Evolutionary conservation across 1,140 invertebrate genomes (phyloP).

Genomic region (Leptinotarsa undecemlineata): DNA sequence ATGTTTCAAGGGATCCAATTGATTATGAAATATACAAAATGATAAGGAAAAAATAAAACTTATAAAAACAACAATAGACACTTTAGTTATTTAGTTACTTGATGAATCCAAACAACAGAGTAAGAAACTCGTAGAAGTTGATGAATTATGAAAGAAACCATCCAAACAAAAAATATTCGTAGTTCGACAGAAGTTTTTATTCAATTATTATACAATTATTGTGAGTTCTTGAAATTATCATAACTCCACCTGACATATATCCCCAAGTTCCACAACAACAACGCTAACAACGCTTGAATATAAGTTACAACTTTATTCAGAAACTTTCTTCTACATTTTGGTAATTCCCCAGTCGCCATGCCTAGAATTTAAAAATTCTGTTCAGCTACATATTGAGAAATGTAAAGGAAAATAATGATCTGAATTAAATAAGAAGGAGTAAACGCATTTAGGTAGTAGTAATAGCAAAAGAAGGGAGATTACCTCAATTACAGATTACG

Average conservation of each 20-base stretch:
- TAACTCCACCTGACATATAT: no score
- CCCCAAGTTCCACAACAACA: no score
- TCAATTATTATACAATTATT: no score
- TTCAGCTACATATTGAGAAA: slow-evolving; percentile 5
- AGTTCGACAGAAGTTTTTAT: neutral
- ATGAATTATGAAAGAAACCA: neutral
- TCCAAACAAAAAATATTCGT: neutral
- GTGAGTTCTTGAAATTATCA: no score
- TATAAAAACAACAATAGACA: slow-evolving; percentile 2
- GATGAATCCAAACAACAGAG: slow-evolving; percentile 6
- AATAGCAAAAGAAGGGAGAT: slow-evolving; percentile 7
- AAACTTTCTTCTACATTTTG: no score
- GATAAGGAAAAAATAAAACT: neutral
- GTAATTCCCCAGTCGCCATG: no score
- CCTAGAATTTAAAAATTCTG: neutral
- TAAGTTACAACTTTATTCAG: no score
- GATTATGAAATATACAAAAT: slow-evolving; percentile 7
- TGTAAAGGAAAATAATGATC: neutral
- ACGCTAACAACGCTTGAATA: no score
- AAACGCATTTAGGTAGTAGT: slow-evolving; percentile 6
- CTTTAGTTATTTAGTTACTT: neutral
- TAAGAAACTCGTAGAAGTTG: neutral
- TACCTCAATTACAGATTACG: slow-evolving; percentile 7
- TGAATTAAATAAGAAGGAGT: slow-evolving; percentile 6
- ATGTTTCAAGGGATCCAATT: neutral